Percentiles rank a stretch among this genome's conserved stretches.
phyloP scores from a whole-genome alignment of 2,797 vertebrate species.

The Podargus strigoides region DNA sequence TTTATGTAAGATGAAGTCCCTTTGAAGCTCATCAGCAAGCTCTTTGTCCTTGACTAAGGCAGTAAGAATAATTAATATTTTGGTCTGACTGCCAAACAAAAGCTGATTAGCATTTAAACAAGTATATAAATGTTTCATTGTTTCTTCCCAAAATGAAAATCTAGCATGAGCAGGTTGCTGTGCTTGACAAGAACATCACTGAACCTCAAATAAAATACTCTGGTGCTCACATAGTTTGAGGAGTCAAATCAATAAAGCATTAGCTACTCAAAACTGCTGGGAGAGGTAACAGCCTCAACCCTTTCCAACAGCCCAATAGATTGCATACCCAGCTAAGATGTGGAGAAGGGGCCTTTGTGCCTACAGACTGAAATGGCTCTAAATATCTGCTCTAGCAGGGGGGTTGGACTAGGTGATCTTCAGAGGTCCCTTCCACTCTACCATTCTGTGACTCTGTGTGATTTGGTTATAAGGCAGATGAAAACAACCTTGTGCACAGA shows the following conservation, averaged over 20 bases:
- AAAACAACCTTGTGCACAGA: neutral
- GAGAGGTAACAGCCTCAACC: neutral
- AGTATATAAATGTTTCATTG: slow-evolving; percentile 42
- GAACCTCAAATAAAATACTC: neutral
- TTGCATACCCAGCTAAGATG: accelerated
- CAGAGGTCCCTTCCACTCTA: no score
- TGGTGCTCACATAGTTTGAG: neutral
- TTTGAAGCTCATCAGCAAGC: slow-evolving; percentile 13
- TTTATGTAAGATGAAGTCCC: slow-evolving; percentile 4
- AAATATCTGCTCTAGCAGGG: no score
- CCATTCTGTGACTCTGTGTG: no score
- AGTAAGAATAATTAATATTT: slow-evolving; percentile 59
- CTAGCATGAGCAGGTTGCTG: neutral
- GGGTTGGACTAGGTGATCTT: no score
- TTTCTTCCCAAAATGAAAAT: neutral
- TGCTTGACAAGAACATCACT: neutral
- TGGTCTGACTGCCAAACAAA: slow-evolving; percentile 46
- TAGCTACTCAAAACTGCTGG: neutral
- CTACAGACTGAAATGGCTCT: neutral
- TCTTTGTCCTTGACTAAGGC: slow-evolving; percentile 42
- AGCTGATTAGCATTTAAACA: slow-evolving; percentile 58
- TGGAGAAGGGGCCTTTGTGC: neutral
- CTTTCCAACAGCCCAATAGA: neutral
- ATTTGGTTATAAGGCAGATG: neutral
- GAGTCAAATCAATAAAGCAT: neutral